These are phyloP conservation scores for Bucco capensis DNA, from an alignment of 2,113 vertebrate species.

Conservation along the genomic window DNA sequence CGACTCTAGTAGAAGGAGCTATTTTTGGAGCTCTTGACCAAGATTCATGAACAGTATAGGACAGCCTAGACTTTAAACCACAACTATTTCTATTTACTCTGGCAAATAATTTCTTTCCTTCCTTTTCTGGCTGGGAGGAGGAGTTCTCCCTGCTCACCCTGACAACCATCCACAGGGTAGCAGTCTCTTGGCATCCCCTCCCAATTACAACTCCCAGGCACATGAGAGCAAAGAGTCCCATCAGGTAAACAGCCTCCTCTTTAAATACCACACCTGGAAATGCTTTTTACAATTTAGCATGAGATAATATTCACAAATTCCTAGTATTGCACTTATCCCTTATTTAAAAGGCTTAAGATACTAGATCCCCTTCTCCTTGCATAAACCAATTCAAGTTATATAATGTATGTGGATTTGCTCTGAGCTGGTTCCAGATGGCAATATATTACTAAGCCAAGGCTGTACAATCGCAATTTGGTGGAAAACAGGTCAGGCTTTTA, in stretches of 20 bases:
- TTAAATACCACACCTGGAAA: not conserved
- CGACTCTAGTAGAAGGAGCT: not conserved
- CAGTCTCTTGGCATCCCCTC: not conserved
- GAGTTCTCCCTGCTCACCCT: not conserved
- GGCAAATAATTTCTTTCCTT: not conserved
- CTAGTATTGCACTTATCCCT: constrained; percentile 36
- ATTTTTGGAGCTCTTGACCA: not conserved
- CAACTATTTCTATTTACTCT: not conserved
- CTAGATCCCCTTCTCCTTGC: constrained; percentile 4
- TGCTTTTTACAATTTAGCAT: not conserved
- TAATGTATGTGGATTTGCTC: constrained; percentile 60
- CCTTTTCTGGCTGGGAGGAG: not conserved
- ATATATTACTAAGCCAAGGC: constrained; percentile 39
- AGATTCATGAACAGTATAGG: not conserved
- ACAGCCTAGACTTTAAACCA: not conserved
- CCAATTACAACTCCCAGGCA: not conserved
- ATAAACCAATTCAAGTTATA: constrained; percentile 53
- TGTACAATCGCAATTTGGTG: constrained; percentile 25
- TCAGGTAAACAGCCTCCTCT: not conserved
- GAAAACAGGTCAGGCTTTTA: constrained; percentile 47
- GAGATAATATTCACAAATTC: constrained; percentile 10
- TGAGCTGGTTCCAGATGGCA: constrained; percentile 47
- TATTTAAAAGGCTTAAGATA: constrained; percentile 55
- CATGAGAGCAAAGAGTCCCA: not conserved
- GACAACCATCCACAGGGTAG: not conserved